Conservation (phyloP, 2,113 vertebrate species). For the Antidorcas marsupialis region DNA sequence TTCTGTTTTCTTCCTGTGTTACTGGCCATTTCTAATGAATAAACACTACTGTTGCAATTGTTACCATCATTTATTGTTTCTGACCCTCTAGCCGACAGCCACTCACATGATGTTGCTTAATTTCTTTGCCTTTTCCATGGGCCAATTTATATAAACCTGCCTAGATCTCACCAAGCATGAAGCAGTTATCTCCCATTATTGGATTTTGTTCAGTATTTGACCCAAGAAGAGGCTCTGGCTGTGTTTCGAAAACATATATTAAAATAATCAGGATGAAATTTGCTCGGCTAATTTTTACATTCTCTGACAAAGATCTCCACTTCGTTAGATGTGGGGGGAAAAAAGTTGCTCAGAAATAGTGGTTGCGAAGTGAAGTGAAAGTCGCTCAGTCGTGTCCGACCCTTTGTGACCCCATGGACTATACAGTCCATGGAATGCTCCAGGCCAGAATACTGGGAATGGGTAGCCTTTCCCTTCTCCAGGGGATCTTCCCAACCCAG, state of each 20-base stretch:
- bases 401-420: neutral
- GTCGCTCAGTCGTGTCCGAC: neutral
- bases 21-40: neutral
- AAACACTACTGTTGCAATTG: neutral
- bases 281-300: neutral
- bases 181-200: neutral
- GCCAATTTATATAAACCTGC: neutral
- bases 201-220: slow-evolving; percentile 19
- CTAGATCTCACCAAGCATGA: neutral
- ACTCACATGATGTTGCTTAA: neutral
- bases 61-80: neutral
- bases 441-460: neutral
- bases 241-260: neutral
- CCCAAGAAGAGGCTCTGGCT: neutral
- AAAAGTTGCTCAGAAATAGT: too few species aligned
- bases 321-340: fast-evolving
- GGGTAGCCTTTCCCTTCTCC: neutral
- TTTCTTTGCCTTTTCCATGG: neutral
- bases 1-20: neutral
- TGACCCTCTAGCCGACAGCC: neutral
- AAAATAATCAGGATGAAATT: slow-evolving; percentile 10
- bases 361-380: neutral
- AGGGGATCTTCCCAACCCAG: neutral
- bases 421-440: neutral
- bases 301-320: neutral